Percentiles rank a stretch among this genome's conserved stretches.
Conservation (phyloP, 2,797 vertebrate genomes). For the Ibycter americanus region DNA sequence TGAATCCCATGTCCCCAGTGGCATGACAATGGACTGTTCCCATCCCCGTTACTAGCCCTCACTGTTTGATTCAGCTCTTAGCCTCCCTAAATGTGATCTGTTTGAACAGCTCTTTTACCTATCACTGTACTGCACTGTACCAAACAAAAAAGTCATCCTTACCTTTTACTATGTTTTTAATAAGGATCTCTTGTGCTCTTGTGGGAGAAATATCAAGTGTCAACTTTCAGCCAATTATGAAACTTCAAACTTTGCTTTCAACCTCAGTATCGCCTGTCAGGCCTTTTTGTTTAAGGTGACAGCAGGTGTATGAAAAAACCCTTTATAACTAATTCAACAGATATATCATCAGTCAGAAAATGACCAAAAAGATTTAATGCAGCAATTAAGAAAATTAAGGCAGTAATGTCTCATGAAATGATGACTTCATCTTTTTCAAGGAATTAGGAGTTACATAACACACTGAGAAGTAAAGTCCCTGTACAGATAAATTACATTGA, state of each 20-base stretch:
- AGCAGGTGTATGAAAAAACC: neutral
- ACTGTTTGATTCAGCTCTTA: neutral
- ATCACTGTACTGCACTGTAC: neutral
- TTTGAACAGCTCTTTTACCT: slow-evolving; percentile 30
- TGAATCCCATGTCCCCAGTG: neutral
- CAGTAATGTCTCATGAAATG: neutral
- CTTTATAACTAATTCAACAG: neutral
- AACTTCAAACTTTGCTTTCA: neutral
- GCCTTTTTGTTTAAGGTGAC: slow-evolving; percentile 6
- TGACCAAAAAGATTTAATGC: neutral
- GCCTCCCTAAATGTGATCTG: neutral
- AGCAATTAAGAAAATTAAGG: neutral
- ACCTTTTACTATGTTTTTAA: slow-evolving; percentile 34
- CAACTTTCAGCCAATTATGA: slow-evolving; percentile 6
- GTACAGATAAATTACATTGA: neutral
- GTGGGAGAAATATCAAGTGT: neutral
- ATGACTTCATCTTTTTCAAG: neutral
- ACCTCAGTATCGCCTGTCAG: neutral
- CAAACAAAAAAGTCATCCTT: neutral
- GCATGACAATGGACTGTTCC: neutral
- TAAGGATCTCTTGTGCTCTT: neutral
- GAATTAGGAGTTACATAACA: neutral
- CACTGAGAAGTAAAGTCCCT: neutral
- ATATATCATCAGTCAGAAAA: neutral
- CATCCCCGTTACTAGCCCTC: neutral